phyloP scores from a whole-genome alignment of 1,140 invertebrate species.

The Caenorhabditis remanei region DNA sequence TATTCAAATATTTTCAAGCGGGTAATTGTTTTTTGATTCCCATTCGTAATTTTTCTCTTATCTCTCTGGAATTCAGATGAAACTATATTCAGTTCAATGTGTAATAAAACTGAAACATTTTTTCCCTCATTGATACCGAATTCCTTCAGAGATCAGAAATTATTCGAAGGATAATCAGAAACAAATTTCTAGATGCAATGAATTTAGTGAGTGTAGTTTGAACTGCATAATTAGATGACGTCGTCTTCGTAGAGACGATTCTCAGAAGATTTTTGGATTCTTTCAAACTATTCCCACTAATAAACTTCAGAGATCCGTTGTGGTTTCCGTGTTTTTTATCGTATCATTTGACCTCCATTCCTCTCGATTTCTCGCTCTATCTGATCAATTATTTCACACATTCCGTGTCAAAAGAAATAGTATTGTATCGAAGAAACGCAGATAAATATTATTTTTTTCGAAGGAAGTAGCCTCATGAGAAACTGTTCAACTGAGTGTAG shows the following conservation, averaged over 20 bases:
- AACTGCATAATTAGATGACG: too few relatives aligned
- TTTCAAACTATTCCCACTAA: too few relatives aligned
- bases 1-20: too few relatives aligned
- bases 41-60: too few relatives aligned
- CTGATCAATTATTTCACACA: not conserved
- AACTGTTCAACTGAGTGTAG: not conserved
- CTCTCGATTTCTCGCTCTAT: not conserved
- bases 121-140: too few relatives aligned
- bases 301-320: too few relatives aligned
- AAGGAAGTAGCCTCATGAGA: not conserved
- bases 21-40: not conserved
- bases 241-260: too few relatives aligned
- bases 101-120: not conserved
- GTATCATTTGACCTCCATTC: slow-evolving; percentile 17
- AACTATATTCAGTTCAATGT: not conserved
- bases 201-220: too few relatives aligned
- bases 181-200: too few relatives aligned
- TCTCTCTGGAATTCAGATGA: not conserved
- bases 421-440: slow-evolving; percentile 9
- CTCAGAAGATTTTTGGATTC: not conserved
- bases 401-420: not conserved
- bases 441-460: not conserved
- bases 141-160: too few relatives aligned
- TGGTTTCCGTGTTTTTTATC: not conserved
- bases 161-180: too few relatives aligned